Evolutionary conservation across 2,113 vertebrate species (phyloP).

Genomic region (Saiga tatarica): DNA sequence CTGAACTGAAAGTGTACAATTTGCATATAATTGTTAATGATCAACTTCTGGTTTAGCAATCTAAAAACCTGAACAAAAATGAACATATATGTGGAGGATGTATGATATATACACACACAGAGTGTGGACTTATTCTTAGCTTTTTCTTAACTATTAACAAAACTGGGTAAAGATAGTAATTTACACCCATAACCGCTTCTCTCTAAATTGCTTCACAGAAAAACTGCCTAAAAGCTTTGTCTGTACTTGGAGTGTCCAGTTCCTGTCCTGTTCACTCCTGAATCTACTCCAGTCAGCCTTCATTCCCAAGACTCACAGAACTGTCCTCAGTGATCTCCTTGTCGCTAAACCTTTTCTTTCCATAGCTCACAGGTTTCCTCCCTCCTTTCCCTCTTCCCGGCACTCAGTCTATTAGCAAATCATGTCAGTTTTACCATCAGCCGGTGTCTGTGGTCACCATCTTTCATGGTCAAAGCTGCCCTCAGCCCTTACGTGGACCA

Average conservation of each 20-base stretch:
- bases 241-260: background rate
- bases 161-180: background rate
- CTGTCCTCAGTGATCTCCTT: background rate
- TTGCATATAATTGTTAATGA: background rate
- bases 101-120: background rate
- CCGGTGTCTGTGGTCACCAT: background rate
- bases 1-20: background rate
- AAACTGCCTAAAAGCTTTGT: background rate
- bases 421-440: background rate
- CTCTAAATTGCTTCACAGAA: background rate
- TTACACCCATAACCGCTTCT: background rate
- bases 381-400: background rate
- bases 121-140: background rate
- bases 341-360: background rate
- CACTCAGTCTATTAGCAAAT: background rate
- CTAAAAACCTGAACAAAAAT: background rate
- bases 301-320: background rate
- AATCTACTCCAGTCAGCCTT: background rate
- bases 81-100: background rate
- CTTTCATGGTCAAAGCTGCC: background rate
- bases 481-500: background rate
- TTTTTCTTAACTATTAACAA: background rate
- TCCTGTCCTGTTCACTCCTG: background rate
- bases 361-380: background rate
- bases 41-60: background rate